These are phyloP conservation scores for Sphenopsis melanotis DNA, from an alignment of 2,797 vertebrate species.

Conservation along the genomic window DNA sequence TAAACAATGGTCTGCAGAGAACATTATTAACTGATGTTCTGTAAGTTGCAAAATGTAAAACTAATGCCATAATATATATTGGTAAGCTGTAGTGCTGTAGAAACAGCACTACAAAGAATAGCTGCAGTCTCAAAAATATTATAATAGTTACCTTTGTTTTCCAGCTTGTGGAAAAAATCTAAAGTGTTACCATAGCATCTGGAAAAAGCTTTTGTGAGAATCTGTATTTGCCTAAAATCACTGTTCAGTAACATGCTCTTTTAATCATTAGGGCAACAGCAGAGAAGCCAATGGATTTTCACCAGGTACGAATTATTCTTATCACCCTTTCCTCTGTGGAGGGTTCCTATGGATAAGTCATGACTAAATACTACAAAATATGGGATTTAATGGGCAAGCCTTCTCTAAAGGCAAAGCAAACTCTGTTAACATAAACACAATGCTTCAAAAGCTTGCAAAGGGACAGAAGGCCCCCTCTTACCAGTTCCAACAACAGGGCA, in stretches of 20 bases:
- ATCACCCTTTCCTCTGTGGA: neutral
- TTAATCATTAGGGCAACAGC: neutral
- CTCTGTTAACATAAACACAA: neutral
- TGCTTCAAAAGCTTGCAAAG: neutral
- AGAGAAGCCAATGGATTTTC: neutral
- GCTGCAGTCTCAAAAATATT: neutral
- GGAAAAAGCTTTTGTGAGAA: neutral
- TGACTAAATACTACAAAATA: neutral
- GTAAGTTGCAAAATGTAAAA: constrained; percentile 7
- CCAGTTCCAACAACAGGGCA: constrained; percentile 90
- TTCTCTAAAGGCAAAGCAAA: neutral
- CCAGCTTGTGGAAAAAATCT: neutral
- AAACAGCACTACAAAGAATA: neutral
- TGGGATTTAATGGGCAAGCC: neutral
- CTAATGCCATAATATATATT: neutral
- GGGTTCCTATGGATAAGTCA: neutral
- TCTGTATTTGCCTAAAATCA: neutral
- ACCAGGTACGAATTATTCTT: neutral
- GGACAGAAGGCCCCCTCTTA: constrained; percentile 56
- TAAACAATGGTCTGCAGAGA: neutral
- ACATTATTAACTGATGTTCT: neutral
- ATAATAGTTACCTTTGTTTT: neutral
- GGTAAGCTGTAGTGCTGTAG: neutral
- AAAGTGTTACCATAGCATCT: neutral
- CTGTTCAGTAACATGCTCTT: neutral